Conservation (phyloP, 2,888 invertebrate species). For the Macropis europaea region DNA sequence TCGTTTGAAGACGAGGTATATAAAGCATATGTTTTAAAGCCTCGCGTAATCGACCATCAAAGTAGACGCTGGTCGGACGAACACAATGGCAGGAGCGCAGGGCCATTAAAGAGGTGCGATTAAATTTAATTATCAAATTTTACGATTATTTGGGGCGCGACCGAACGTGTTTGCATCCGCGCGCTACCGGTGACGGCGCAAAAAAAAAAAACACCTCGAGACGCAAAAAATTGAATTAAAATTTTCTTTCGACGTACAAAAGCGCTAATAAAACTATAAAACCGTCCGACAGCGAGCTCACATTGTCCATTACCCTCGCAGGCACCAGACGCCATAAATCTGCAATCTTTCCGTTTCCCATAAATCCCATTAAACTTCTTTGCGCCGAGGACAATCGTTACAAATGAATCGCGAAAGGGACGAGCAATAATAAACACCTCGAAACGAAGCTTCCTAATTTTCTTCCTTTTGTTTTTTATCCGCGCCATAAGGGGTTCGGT, state of each 20-base stretch:
- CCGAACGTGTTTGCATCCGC: conserved; percentile 35
- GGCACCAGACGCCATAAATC: conserved; percentile 19
- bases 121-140: conserved; percentile 79
- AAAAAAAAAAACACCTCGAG: conserved; percentile 26
- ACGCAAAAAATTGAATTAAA: conserved; percentile 62
- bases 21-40: conserved; percentile 76
- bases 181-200: conserved; percentile 11
- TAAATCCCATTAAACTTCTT: conserved; percentile 26
- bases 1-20: conserved; percentile 71
- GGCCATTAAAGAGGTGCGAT: conserved; percentile 72
- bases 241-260: conserved; percentile 43
- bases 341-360: conserved; percentile 26
- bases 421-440: not conserved
- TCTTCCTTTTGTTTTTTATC: not conserved
- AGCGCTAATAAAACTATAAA: conserved; percentile 65
- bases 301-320: not conserved
- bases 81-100: conserved; percentile 66
- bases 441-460: not conserved
- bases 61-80: conserved; percentile 62
- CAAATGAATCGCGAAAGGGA: conserved; percentile 8
- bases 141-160: conserved; percentile 76
- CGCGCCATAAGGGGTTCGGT: not conserved
- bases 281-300: conserved; percentile 9
- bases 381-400: not conserved
- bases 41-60: conserved; percentile 77